Evolutionary conservation across 92 coral and sea anemone genomes (phyloP), one percentile per base, ranked within the genome.

Genomic region (Zoanthus sociatus): DNA sequence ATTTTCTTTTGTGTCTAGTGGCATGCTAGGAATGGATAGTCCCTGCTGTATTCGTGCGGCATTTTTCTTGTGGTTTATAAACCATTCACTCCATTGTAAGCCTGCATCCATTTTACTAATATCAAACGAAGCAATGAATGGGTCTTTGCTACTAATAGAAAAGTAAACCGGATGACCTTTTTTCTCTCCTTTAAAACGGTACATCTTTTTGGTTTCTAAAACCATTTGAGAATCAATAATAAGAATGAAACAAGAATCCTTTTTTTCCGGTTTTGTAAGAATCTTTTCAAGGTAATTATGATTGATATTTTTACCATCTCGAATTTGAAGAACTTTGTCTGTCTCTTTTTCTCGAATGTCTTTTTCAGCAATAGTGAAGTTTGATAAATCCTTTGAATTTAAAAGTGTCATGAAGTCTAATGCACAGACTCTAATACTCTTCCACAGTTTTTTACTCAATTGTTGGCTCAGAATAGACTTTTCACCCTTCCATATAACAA

Each of bases 21-120:
- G 15, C 31, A 16, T 13, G 56, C 33, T 47, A 45, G 42, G 18
- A 74, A 0, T n/a, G 13, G 54, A 44, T 33, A 7, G 6, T 10
- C 55, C 11, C 20, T 7, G 17, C 30, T 21, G 30, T 3, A 17
- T 13, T 10, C 30, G 26, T 18, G 82, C 21, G 33, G 3, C 9
- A 4, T 1, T 77, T 56, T 77, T 31, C 30, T 20, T 51, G 83
- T 13, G 13, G 9, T 9, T n/a, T 47, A 16, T 16, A 74, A 74
- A 74, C 56, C 78, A 74, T 8, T 46, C 53, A 74, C 78, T 74
- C 78, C 78, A 74, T 32, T 74, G 78, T 74, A 74, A 51, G 44
- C 78, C 78, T 30, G 60, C 37, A 30, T 74, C 61, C 6, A 74
- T 18, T 4, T 15, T 46, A n/a, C 10, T 1, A 77, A 47, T 55